Percentiles rank a stretch among this genome's conserved stretches.
Conservation (phyloP, 2,797 vertebrate species). For the Macroramphosus scolopax region DNA sequence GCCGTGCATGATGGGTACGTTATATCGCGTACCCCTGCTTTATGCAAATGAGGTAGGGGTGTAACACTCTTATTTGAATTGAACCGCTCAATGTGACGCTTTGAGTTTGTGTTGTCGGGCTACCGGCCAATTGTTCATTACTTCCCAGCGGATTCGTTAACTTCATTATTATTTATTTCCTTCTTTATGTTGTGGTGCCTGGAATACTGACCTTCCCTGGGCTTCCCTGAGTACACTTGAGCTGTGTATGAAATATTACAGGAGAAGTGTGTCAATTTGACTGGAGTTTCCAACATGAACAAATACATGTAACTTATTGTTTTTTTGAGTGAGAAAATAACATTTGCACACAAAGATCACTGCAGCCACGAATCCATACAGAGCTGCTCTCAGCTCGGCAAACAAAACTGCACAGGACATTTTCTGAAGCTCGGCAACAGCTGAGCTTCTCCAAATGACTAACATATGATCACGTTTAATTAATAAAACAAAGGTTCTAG, state of each 20-base stretch:
- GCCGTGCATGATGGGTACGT: too few species aligned
- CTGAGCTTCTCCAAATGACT: too few species aligned
- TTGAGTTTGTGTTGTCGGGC: too few species aligned
- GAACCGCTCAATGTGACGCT: too few species aligned
- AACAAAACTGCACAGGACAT: constrained; percentile 16
- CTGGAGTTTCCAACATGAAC: constrained; percentile 66
- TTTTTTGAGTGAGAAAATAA: constrained; percentile 47
- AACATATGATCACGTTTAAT: background rate
- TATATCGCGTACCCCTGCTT: too few species aligned
- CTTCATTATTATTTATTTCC: constrained; percentile 50
- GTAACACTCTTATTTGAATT: too few species aligned
- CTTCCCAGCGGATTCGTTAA: constrained; percentile 40
- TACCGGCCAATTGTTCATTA: constrained; percentile 15
- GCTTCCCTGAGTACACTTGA: constrained; percentile 78
- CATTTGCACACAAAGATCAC: constrained; percentile 54
- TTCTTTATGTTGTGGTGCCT: constrained; percentile 73
- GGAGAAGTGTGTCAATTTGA: constrained; percentile 74
- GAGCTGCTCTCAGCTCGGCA: constrained; percentile 42
- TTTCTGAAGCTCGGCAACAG: too few species aligned
- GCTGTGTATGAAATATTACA: constrained; percentile 78
- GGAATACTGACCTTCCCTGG: constrained; percentile 79
- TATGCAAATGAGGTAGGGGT: too few species aligned
- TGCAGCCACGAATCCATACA: constrained; percentile 53
- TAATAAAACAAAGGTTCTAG: background rate
- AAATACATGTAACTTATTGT: constrained; percentile 63